Conservation (phyloP, 2,113 vertebrate genomes). For the Sapayoa aenigma region DNA sequence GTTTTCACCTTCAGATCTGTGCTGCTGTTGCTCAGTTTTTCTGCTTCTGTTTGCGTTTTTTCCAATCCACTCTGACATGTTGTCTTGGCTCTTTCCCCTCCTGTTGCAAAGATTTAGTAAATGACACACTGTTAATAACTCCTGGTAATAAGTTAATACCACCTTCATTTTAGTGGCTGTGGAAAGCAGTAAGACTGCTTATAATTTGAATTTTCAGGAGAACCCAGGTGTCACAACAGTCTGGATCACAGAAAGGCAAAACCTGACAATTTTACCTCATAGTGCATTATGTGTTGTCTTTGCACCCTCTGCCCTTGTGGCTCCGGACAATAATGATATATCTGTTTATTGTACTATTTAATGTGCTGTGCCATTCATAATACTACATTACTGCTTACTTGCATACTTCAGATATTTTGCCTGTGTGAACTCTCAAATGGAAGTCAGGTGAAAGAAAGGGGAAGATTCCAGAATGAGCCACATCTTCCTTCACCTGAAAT, state of each 20-base stretch:
- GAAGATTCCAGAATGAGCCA: background rate
- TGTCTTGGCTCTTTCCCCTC: background rate
- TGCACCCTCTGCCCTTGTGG: background rate
- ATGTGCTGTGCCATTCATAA: background rate
- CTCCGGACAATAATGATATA: background rate
- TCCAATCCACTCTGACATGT: background rate
- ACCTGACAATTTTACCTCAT: background rate
- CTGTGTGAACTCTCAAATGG: background rate
- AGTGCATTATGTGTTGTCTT: background rate
- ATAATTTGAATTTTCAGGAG: background rate
- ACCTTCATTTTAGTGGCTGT: background rate
- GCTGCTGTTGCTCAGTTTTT: background rate
- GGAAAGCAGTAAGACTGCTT: background rate
- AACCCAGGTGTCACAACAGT: background rate
- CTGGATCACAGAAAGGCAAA: background rate
- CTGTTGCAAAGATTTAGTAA: background rate
- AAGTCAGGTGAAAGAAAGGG: background rate
- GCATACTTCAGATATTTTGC: background rate
- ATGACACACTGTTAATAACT: background rate
- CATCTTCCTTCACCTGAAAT: background rate
- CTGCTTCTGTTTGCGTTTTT: background rate
- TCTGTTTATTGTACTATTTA: background rate
- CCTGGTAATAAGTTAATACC: background rate
- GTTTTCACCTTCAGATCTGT: background rate
- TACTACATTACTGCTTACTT: background rate